Evolutionary conservation across 92 coral and sea anemone genomes (phyloP), one percentile per base, ranked within the genome.

Genomic region (Metridium senile): DNA sequence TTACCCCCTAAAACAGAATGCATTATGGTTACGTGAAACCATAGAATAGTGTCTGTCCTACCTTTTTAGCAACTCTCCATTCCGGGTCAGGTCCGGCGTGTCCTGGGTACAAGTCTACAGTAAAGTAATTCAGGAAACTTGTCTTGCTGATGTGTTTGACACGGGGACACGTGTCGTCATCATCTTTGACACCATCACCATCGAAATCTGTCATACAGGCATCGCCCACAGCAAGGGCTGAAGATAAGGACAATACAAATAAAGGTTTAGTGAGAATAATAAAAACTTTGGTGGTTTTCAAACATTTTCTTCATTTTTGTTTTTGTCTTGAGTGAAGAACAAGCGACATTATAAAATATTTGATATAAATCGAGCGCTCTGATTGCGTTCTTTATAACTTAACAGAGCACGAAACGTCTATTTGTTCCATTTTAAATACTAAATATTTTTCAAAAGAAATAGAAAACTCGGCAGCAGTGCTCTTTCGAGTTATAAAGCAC

Each of bases 121-220:
- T 83, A 71, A 94, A 89, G 79, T 91, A 84, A 62, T 94, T 81
- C 35, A 71, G 47, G 81, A 94, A 94, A 75, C 93, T 89, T n/a
- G 97, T 94, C 63, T 84, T 88, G 62, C 79, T 84, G 70, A 92
- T 90, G 85, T 94, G 92, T 58, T 80, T 86, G 54, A 89, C 95
- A 57, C 79, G 79, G 34, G 98, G 94, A 32, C 98, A 94, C 20
- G 84, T 56, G 56, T 94, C 98, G 70, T 82, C 83, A 73, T 80
- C 77, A 70, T 94, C 98, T 11, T 32, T 29, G 19, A 92, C 97
- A 31, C 98, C 98, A 78, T 94, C 98, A 9, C 95, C 98, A 71
- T 94, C 98, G 63, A 84, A 94, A 78, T 94, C 97, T 16, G 79
- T 69, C 49, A 82, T 81, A 70, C 98, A 94, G 25, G 72, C 74